These are phyloP conservation scores for Eueremaeus valkanovi DNA, from an alignment of 2,888 invertebrate species.

Conservation along the genomic window DNA sequence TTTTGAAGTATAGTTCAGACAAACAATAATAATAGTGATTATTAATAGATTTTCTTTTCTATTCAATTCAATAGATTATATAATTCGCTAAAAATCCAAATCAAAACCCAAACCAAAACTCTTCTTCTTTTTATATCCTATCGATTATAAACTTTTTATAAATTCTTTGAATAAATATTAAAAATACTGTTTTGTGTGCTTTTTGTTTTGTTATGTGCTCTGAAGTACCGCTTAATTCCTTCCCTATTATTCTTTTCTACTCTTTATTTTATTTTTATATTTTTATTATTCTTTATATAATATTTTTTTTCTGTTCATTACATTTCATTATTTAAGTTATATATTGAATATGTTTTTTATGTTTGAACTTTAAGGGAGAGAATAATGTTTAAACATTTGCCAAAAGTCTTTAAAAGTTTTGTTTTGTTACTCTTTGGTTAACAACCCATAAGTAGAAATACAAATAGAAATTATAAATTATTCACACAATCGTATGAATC, in stretches of 20 bases:
- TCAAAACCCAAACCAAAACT: background rate
- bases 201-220: background rate
- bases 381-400: background rate
- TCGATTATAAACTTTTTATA: background rate
- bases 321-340: background rate
- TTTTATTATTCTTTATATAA: background rate
- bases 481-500: background rate
- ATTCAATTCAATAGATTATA: no score
- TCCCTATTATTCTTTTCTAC: background rate
- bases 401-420: no score
- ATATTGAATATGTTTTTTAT: background rate
- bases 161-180: constrained; percentile 1
- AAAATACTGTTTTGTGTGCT: background rate
- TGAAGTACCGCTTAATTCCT: background rate
- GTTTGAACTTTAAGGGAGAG: background rate
- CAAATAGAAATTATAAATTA: background rate
- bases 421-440: no score
- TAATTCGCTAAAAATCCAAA: background rate
- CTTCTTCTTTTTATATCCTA: background rate
- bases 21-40: background rate
- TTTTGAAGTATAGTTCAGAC: background rate
- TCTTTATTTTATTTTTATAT: background rate
- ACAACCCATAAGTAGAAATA: background rate
- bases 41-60: background rate
- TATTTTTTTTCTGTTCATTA: background rate